Evolutionary conservation across 2,888 invertebrate genomes (phyloP).

Genomic region (Cordylochernes scorpioides): DNA sequence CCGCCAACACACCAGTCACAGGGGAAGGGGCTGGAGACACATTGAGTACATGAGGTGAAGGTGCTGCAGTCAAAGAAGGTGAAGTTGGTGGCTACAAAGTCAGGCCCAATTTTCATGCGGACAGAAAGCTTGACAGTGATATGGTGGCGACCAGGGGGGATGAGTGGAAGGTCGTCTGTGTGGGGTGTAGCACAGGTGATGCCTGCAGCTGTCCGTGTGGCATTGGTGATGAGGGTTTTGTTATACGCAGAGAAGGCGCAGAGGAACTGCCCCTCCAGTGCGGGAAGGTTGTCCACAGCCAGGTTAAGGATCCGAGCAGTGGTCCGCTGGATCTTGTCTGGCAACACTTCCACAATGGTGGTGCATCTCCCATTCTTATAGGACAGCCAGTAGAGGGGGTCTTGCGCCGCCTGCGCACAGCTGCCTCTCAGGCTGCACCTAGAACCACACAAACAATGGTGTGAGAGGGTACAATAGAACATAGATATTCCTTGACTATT

Average conservation of each 20-base stretch:
- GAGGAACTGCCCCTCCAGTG: slow-evolving; percentile 50
- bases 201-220: slow-evolving; percentile 61
- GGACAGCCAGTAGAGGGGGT: slow-evolving; percentile 79
- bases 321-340: slow-evolving; percentile 67
- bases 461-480: too few relatives aligned
- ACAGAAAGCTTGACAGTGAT: slow-evolving; percentile 81
- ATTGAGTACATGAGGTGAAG: slow-evolving; percentile 80
- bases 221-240: slow-evolving; percentile 44
- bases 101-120: slow-evolving; percentile 62
- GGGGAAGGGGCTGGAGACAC: too few relatives aligned
- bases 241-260: slow-evolving; percentile 67
- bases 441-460: too few relatives aligned
- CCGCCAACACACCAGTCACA: slow-evolving; percentile 98
- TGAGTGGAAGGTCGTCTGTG: slow-evolving; percentile 68
- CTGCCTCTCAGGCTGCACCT: slow-evolving; percentile 65
- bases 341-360: slow-evolving; percentile 68
- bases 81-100: slow-evolving; percentile 87
- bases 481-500: too few relatives aligned
- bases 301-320: slow-evolving; percentile 72
- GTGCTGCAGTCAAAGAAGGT: slow-evolving; percentile 96
- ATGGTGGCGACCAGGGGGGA: slow-evolving; percentile 75
- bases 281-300: slow-evolving; percentile 80
- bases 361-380: slow-evolving; percentile 87
- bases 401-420: slow-evolving; percentile 65
- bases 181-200: slow-evolving; percentile 86